These are phyloP conservation scores for Tetrao urogallus DNA, from an alignment of 2,113 vertebrate species.

Conservation along the genomic window DNA sequence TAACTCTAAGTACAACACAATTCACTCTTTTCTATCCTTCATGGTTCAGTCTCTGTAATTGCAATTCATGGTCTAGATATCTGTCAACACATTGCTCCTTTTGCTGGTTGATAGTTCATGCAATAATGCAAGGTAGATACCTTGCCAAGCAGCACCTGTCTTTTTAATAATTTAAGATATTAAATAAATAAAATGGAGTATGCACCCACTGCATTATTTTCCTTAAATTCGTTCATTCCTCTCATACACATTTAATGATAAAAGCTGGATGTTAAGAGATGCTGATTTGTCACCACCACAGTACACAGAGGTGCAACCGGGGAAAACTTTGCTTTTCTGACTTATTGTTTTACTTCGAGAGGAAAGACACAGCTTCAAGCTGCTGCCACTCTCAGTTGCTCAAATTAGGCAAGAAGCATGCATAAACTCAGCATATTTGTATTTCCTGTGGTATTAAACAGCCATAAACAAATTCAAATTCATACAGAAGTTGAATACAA, in stretches of 20 bases:
- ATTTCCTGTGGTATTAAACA: background rate
- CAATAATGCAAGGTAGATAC: constrained; percentile 15
- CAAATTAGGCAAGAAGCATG: background rate
- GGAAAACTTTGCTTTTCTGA: background rate
- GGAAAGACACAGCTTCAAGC: background rate
- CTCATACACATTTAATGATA: constrained; percentile 19
- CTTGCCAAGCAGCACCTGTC: background rate
- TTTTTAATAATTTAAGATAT: constrained; percentile 70
- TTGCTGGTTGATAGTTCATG: constrained; percentile 8
- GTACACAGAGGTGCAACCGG: constrained; percentile 9
- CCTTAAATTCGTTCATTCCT: background rate
- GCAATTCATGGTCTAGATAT: constrained; percentile 18
- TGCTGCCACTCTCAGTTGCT: background rate
- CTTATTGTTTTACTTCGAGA: background rate
- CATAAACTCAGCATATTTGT: background rate
- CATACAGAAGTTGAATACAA: background rate
- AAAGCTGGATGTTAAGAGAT: constrained; percentile 48
- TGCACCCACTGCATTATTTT: background rate
- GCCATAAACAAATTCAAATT: background rate
- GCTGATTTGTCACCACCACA: constrained; percentile 6
- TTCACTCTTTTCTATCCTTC: background rate
- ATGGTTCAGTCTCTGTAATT: constrained; percentile 14
- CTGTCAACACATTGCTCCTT: constrained; percentile 21
- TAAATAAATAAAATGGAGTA: constrained; percentile 69
- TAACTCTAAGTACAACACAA: background rate